Conservation (phyloP, 2,888 invertebrate species). For the Hyalella azteca region DNA sequence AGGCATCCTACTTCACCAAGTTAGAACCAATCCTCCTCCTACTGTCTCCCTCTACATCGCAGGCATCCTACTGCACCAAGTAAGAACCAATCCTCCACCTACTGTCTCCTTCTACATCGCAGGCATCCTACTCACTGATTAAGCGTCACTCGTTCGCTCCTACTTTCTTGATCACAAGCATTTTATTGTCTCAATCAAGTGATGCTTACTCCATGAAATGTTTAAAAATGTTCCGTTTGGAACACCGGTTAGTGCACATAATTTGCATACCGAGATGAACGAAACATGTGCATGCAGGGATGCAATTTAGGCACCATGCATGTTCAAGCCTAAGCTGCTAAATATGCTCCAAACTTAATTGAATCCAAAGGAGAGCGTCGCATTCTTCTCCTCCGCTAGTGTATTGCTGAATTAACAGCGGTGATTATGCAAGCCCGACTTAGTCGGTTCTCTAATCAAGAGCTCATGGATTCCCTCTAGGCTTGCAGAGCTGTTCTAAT, state of each 20-base stretch:
- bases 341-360: background rate
- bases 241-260: too few species aligned
- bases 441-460: background rate
- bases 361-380: background rate
- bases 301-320: too few species aligned
- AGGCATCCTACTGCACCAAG: slow-evolving; percentile 73
- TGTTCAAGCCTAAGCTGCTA: too few species aligned
- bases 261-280: too few species aligned
- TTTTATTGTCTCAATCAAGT: too few species aligned
- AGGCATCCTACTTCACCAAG: slow-evolving; percentile 73
- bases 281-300: too few species aligned
- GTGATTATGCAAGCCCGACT: background rate
- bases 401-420: background rate
- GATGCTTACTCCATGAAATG: too few species aligned
- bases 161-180: too few species aligned
- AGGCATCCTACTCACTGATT: slow-evolving; percentile 72
- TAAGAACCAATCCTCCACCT: slow-evolving; percentile 76
- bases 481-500: background rate
- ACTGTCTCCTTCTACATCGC: slow-evolving; percentile 82
- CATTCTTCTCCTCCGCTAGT: background rate
- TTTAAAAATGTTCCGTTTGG: too few species aligned
- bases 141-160: slow-evolving; percentile 77
- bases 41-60: slow-evolving; percentile 82
- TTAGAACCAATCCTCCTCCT: slow-evolving; percentile 76
- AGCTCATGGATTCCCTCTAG: background rate